These are phyloP conservation scores for Aleiodes leptofemur DNA, from an alignment of 2,888 invertebrate species.

Conservation along the genomic window DNA sequence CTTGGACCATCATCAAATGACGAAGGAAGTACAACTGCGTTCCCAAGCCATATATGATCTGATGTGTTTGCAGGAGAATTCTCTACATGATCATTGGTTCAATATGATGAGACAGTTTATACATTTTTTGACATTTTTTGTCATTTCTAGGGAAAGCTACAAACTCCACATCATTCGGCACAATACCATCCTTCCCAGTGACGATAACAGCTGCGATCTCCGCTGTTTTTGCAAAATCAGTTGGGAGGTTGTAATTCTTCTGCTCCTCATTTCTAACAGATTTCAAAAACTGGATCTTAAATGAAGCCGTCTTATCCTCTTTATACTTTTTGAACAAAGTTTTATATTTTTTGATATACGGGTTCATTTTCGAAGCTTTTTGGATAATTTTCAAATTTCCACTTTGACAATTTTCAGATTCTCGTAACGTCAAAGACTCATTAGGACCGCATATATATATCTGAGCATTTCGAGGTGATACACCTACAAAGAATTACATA, in stretches of 20 bases:
- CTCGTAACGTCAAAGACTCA: neutral
- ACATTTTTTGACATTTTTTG: neutral
- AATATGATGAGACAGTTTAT: neutral
- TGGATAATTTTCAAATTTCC: neutral
- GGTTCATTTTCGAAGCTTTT: neutral
- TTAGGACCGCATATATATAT: neutral
- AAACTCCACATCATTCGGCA: neutral
- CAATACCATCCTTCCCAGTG: neutral
- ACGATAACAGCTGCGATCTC: neutral
- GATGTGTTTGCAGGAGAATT: neutral
- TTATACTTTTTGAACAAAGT: neutral
- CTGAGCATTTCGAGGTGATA: neutral
- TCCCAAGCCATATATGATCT: neutral
- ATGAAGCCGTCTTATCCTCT: neutral
- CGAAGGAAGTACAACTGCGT: neutral
- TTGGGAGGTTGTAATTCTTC: neutral
- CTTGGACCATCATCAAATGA: slow-evolving; percentile 6
- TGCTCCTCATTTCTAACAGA: neutral
- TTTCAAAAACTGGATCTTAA: neutral
- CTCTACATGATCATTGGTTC: slow-evolving; percentile 9
- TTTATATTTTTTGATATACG: neutral
- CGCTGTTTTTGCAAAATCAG: neutral
- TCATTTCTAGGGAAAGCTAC: neutral
- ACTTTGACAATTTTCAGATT: neutral
- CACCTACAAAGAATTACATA: too few relatives aligned